phyloP scores from a whole-genome alignment of 2,113 vertebrate genomes.

The Glaucidium brasilianum region DNA sequence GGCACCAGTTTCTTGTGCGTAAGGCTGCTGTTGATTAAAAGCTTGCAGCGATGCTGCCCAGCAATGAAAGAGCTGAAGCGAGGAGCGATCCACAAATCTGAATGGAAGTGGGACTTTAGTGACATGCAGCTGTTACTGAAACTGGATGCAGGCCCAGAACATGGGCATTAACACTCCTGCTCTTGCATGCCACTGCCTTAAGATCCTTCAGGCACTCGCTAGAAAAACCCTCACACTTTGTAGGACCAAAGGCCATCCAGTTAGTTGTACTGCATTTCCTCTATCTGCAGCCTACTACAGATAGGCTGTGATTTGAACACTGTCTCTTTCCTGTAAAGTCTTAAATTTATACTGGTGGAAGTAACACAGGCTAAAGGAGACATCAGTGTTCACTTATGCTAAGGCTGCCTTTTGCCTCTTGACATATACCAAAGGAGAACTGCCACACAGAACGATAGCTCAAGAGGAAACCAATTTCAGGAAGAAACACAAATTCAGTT shows the following conservation, averaged over 20 bases:
- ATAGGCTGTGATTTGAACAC: neutral
- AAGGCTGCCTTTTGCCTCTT: neutral
- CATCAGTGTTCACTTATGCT: neutral
- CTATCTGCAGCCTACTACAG: neutral
- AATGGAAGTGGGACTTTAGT: neutral
- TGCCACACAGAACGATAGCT: neutral
- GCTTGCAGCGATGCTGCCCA: neutral
- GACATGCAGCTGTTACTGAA: neutral
- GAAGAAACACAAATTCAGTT: neutral
- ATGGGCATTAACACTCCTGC: neutral
- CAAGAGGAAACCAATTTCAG: neutral
- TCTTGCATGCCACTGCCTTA: neutral
- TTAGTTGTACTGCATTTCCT: neutral
- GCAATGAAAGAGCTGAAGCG: accelerated
- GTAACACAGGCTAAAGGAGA: neutral
- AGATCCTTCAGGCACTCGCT: neutral
- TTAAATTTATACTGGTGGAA: neutral
- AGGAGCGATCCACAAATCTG: neutral
- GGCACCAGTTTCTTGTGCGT: accelerated
- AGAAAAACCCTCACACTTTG: neutral
- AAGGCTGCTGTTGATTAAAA: neutral
- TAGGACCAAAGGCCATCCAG: neutral
- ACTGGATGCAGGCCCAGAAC: neutral
- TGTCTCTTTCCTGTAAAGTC: neutral
- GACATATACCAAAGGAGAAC: accelerated